These are phyloP conservation scores for Cochlearius cochlearius DNA, from an alignment of 2,113 vertebrate genomes.

Conservation along the genomic window DNA sequence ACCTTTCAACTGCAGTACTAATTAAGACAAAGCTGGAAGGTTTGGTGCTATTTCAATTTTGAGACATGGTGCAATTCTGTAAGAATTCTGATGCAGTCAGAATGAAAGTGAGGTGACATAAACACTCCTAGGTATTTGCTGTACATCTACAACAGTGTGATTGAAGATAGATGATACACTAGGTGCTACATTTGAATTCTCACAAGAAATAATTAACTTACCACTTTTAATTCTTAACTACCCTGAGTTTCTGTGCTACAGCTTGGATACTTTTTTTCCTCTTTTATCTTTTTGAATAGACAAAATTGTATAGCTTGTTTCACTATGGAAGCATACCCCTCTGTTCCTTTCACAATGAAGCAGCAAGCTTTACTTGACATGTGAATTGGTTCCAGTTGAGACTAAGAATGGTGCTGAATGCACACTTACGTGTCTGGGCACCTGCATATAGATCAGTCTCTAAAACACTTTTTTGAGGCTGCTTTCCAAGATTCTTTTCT, in stretches of 20 bases:
- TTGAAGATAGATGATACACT: background rate
- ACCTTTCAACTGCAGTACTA: background rate
- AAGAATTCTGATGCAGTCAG: background rate
- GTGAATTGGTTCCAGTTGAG: background rate
- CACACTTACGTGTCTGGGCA: background rate
- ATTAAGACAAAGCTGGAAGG: background rate
- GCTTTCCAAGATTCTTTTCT: background rate
- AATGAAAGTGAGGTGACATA: background rate
- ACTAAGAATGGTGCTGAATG: background rate
- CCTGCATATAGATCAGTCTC: background rate
- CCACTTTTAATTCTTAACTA: background rate
- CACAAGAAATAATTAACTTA: background rate
- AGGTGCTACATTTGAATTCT: background rate
- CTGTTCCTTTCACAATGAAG: background rate
- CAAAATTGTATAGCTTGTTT: background rate
- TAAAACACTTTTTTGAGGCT: background rate
- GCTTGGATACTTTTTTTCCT: background rate
- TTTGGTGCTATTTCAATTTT: background rate
- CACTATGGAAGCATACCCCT: background rate
- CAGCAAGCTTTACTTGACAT: background rate
- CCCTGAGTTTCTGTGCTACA: background rate
- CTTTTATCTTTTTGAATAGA: background rate
- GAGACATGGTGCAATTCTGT: background rate
- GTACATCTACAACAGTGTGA: background rate
- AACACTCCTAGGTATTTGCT: background rate